Percentiles rank a stretch among this genome's conserved stretches.
These are phyloP conservation scores for Crotalus viridis DNA, from an alignment of 2,113 vertebrate genomes.

Conservation along the genomic window DNA sequence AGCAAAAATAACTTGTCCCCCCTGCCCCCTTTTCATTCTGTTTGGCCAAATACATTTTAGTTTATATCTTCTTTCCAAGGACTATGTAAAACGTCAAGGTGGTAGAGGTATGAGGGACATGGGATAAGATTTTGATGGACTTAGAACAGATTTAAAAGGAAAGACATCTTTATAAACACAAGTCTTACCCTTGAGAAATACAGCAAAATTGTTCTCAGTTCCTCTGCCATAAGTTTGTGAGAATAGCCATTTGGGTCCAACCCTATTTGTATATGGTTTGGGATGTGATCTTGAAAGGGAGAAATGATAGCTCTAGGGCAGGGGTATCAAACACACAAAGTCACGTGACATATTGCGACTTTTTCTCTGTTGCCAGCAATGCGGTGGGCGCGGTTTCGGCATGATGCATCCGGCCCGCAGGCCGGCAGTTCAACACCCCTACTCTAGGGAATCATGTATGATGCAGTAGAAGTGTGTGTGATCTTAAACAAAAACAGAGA, in stretches of 20 bases:
- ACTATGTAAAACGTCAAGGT: background rate
- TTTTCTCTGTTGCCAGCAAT: no score
- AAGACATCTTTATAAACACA: background rate
- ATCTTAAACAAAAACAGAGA: background rate
- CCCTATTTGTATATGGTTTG: background rate
- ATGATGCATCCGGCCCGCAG: no score
- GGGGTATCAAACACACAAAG: no score
- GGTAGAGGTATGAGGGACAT: background rate
- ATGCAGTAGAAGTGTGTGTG: background rate
- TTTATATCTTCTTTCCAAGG: background rate
- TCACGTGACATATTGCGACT: no score
- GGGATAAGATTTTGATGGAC: background rate
- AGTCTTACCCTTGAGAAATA: background rate
- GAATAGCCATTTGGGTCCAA: background rate
- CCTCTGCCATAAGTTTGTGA: background rate
- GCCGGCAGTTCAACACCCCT: no score
- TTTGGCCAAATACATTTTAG: background rate
- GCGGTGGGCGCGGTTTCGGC: no score
- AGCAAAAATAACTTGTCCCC: background rate
- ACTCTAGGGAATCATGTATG: background rate
- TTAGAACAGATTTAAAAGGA: background rate
- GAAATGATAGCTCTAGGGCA: background rate
- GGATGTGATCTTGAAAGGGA: background rate
- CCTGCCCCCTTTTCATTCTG: background rate
- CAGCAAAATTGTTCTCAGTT: background rate